A percentile compares a stretch with the other conserved stretches of the same genome.
These are phyloP conservation scores for Mesorhabditis spiculigera DNA, from an alignment of 2,888 invertebrate genomes.

Conservation along the genomic window DNA sequence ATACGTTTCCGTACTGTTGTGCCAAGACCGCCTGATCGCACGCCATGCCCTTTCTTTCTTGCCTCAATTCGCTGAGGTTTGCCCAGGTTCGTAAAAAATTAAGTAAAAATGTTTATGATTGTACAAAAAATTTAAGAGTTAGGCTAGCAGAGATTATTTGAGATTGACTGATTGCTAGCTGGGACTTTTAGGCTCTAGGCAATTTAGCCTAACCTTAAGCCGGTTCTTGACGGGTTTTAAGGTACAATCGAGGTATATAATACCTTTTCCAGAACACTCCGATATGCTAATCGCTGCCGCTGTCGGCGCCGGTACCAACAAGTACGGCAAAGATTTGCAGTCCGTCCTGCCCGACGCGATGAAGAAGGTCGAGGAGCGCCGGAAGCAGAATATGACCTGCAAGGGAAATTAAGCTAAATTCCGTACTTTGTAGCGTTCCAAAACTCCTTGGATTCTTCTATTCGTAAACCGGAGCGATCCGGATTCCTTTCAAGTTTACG, in stretches of 20 bases:
- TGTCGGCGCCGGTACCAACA: neutral
- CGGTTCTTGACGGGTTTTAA: neutral
- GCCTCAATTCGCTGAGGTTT: slow-evolving; percentile 5
- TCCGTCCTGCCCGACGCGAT: neutral
- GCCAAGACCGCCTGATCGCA: slow-evolving; percentile 3
- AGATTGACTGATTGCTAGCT: neutral
- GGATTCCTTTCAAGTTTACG: too few species aligned
- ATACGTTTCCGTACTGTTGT: neutral
- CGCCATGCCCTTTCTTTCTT: slow-evolving; percentile 1
- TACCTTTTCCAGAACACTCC: neutral
- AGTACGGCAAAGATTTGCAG: slow-evolving; percentile 2
- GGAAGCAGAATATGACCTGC: neutral
- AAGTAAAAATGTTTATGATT: neutral
- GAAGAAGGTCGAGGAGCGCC: slow-evolving; percentile 2
- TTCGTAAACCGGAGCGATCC: too few species aligned
- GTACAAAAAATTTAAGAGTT: neutral
- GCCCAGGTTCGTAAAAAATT: neutral
- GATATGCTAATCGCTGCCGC: neutral
- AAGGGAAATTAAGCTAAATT: neutral
- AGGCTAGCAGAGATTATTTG: neutral
- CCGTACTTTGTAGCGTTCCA: too few species aligned
- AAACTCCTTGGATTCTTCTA: too few species aligned
- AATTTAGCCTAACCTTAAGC: too few species aligned
- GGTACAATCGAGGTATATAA: neutral
- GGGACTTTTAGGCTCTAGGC: neutral